These are phyloP conservation scores for Danaus chrysippus DNA, from an alignment of 2,888 invertebrate species.

Conservation along the genomic window DNA sequence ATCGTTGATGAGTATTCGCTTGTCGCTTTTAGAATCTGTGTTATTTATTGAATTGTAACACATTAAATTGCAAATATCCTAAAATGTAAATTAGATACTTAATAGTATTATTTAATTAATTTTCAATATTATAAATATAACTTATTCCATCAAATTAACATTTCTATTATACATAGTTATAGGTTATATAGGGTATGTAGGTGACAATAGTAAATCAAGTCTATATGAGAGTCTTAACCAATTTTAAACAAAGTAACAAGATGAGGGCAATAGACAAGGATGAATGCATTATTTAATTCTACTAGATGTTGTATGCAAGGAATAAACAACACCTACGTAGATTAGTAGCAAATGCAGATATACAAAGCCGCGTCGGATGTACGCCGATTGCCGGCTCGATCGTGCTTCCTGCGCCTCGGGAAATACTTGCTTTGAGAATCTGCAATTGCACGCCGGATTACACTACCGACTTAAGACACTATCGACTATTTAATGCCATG, in stretches of 20 bases:
- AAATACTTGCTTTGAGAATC: slow-evolving; percentile 33
- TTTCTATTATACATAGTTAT: no score
- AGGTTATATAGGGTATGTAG: no score
- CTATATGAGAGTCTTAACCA: no score
- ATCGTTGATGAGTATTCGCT: slow-evolving; percentile 24
- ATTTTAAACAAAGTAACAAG: no score
- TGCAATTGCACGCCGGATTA: slow-evolving; percentile 6
- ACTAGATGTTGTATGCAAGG: neutral
- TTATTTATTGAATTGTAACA: slow-evolving; percentile 6
- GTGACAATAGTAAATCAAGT: no score
- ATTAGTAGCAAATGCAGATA: slow-evolving; percentile 32
- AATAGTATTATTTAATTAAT: no score
- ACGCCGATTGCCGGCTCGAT: slow-evolving; percentile 59
- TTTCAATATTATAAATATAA: no score
- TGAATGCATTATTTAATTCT: neutral
- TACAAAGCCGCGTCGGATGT: slow-evolving; percentile 50
- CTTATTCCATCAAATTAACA: no score
- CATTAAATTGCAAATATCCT: neutral
- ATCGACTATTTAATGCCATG: no score
- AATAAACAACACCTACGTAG: slow-evolving; percentile 14
- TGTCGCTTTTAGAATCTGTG: slow-evolving; percentile 23
- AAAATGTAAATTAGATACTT: no score
- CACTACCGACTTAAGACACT: neutral
- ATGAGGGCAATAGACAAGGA: neutral
- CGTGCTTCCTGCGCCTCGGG: slow-evolving; percentile 54